Evolutionary conservation across 1,140 invertebrate species (phyloP), one percentile per base, ranked within the genome.

Genomic region (Zeugodacus cucurbitae): DNA sequence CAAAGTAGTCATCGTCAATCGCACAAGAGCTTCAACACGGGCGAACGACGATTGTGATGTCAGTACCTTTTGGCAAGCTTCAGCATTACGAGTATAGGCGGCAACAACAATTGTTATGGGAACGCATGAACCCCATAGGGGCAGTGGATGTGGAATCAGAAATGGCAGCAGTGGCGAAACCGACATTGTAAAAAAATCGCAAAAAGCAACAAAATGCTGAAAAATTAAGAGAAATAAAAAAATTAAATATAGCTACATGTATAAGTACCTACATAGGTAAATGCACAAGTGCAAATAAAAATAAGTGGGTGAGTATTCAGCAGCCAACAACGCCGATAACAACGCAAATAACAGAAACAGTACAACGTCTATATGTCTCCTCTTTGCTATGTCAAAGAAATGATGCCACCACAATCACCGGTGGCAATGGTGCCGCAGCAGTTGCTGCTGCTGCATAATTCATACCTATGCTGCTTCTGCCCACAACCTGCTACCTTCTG

Each of bases 1-100:
- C 34, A 74, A 74, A 82, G 74, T 82, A 82, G 74, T 82, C 74
- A 48, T 82, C 74, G 74, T 82, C 74, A 82, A 82, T 82, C 74
- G 74, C 74, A 82, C 37, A 82, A 48, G 74, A 82, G 74, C 41
- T 11, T 82, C 44, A 82, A 82, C 41, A 48, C 74, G 41, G 74
- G n/a, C n/a, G 74, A 82, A 82, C 41, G 74, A 82, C 74, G 74
- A 82, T 82, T 82, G 74, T 41, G 44, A 82, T 82, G 74, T 82
- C 74, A 82, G 74, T 82, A 82, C 74, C 74, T 82, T 82, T 82
- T 82, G 74, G 74, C 74, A 82, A 82, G 41, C 74, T 41, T 82
- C n/a, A 82, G 34, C 41, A 48, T 82, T 82, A 54, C 74, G 44
- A 82, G n/a, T 82, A 44, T 14, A 82, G 70, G 74, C 74, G 74